A percentile compares a stretch with the other conserved stretches of the same genome.
Conservation (phyloP, 53 echinoderm and acorn worm genomes). For the Antedon mediterranea region DNA sequence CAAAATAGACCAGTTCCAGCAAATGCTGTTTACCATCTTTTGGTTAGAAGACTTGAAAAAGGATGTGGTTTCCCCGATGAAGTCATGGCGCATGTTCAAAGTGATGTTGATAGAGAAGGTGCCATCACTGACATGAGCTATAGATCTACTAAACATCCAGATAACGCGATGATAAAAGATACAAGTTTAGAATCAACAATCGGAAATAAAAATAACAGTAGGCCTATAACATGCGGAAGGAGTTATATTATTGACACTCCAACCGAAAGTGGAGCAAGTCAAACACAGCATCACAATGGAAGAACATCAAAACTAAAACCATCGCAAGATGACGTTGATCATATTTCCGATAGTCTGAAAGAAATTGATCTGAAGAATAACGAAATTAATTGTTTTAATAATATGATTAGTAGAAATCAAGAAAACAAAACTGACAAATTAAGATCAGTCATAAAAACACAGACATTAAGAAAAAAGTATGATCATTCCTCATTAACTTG, state of each 20-base stretch:
- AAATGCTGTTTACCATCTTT: slow-evolving; percentile 59
- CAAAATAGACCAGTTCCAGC: slow-evolving; percentile 53
- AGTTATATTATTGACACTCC: no score
- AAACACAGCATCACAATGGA: no score
- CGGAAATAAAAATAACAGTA: no score
- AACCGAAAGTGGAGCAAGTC: no score
- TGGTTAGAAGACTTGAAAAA: slow-evolving; percentile 46
- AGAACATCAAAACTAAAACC: background rate
- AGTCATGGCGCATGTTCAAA: background rate
- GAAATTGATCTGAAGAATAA: background rate
- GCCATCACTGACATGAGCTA: no score
- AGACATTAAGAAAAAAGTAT: background rate
- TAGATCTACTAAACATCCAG: no score
- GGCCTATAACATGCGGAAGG: no score
- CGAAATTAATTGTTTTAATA: background rate
- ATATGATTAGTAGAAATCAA: background rate
- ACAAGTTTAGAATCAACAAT: no score
- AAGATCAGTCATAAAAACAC: background rate
- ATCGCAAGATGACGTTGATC: background rate
- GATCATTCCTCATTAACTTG: no score
- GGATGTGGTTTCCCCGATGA: slow-evolving; percentile 76
- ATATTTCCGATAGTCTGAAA: background rate
- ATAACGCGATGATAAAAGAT: no score
- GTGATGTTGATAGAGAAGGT: background rate
- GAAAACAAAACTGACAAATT: background rate